Base-by-base conservation (phyloP, 2,797 vertebrate species). In the Macroramphosus scolopax region DNA sequence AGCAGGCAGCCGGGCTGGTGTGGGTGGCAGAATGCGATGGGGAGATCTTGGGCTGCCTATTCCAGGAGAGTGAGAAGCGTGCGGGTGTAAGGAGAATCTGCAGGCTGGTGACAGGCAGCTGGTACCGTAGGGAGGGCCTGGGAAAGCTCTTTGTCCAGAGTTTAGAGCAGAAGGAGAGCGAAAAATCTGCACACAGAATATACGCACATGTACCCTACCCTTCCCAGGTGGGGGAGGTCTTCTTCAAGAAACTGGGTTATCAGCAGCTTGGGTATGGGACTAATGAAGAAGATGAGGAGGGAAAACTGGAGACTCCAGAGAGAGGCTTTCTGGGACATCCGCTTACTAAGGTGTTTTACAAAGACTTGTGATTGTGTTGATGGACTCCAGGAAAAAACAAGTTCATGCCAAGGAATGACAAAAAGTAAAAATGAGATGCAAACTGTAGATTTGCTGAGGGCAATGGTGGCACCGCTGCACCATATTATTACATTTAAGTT, bases 171-270 rank as follows among this genome's bases (percentile, higher is more conserved):
- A 89, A 70, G 52, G 90, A 90, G 26, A 82, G 78, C 38, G 84
- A 89, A 11, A 48, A 26, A 0, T 92, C 91, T 2, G 75, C 85
- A n/a, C 43, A 38, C 24, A 79, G 83, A 36, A 64, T 93, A 0
- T 90, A 91, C 16, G 86, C 91, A 13, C 92, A 92, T 0, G 75
- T 92, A 22, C 89, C 93, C 0, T 90, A 85, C 62, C 92, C 91
- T 0, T 91, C 93, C 9, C 91, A 90, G 68, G 77, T 92, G 0
- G 88, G 87, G 5, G 87, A 91, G 14, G 84, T 51, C 15, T 90
- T 95, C 66, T 92, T 94, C 65, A 90, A 81, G 77, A 92, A 91
- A 61, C 72, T 92, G 5, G 92, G 93, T 25, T 95, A 93, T 77
- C 54, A 24, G 31, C 83, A 77, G 33, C 72, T 77, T 17, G 90